Conservation (phyloP, 2,888 invertebrate species). For the Synergus umbraculus region DNA sequence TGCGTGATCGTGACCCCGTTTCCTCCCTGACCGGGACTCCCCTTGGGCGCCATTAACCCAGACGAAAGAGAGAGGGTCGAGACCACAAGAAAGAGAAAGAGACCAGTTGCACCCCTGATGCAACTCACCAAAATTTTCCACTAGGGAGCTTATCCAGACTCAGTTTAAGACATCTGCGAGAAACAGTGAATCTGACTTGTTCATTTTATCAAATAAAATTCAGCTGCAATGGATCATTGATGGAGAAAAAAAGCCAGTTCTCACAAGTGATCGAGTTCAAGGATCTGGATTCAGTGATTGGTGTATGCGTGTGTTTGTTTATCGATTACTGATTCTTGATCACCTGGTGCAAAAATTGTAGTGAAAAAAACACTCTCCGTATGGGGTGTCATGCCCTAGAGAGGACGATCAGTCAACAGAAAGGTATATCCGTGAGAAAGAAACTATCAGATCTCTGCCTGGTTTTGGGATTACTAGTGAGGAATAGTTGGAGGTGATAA, state of each 20-base stretch:
- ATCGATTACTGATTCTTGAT: not conserved
- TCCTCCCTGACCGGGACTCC: constrained; percentile 72
- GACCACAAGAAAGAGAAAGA: constrained; percentile 41
- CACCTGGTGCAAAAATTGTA: not conserved
- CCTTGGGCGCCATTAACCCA: constrained; percentile 60
- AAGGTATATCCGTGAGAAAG: constrained; percentile 20
- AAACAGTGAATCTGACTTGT: not conserved
- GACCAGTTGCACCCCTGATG: constrained; percentile 6
- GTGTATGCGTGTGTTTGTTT: constrained; percentile 3
- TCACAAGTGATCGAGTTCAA: too few species aligned
- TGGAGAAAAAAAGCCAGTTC: not conserved
- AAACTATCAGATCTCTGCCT: not conserved
- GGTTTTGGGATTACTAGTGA: constrained; percentile 44
- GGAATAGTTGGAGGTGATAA: constrained; percentile 41
- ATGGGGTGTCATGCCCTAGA: constrained; percentile 38
- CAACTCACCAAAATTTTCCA: not conserved
- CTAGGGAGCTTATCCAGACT: too few species aligned
- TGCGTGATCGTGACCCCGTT: constrained; percentile 75
- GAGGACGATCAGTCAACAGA: constrained; percentile 11
- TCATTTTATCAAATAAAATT: too few species aligned
- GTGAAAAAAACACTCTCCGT: constrained; percentile 22
- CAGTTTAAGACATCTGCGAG: not conserved
- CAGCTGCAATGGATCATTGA: not conserved
- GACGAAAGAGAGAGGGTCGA: constrained; percentile 50
- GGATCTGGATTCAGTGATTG: not conserved